Evolutionary conservation across 2,888 invertebrate species (phyloP).

Genomic region (Xanthorhoe designata): DNA sequence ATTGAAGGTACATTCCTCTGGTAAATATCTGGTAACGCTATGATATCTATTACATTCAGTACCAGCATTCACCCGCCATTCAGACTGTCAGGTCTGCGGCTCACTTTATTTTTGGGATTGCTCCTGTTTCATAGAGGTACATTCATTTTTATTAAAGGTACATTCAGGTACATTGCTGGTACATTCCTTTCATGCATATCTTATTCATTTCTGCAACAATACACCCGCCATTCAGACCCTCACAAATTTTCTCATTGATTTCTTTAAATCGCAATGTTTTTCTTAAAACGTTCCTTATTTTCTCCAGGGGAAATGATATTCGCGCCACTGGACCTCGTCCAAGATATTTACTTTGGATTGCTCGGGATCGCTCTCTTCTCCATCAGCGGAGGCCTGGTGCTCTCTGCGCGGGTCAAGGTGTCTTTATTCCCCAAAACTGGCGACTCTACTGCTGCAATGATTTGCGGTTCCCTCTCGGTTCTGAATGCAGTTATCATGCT

Average conservation of each 20-base stretch:
- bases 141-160: no score
- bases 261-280: neutral
- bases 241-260: neutral
- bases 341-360: slow-evolving; percentile 78
- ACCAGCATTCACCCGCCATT: no score
- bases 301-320: slow-evolving; percentile 79
- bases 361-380: slow-evolving; percentile 69
- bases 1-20: no score
- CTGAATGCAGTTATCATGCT: slow-evolving; percentile 69
- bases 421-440: slow-evolving; percentile 66
- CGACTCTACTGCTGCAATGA: slow-evolving; percentile 59
- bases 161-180: no score
- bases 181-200: no score
- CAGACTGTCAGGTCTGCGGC: no score
- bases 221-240: no score
- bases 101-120: no score
- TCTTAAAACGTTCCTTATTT: slow-evolving; percentile 36
- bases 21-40: no score
- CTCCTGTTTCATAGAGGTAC: no score
- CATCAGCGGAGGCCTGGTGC: slow-evolving; percentile 66
- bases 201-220: no score
- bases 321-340: slow-evolving; percentile 77
- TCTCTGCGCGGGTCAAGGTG: slow-evolving; percentile 58
- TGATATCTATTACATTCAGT: no score
- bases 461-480: slow-evolving; percentile 63